Conservation (phyloP, 2,888 invertebrate species). For the Agapetus fuscipes region DNA sequence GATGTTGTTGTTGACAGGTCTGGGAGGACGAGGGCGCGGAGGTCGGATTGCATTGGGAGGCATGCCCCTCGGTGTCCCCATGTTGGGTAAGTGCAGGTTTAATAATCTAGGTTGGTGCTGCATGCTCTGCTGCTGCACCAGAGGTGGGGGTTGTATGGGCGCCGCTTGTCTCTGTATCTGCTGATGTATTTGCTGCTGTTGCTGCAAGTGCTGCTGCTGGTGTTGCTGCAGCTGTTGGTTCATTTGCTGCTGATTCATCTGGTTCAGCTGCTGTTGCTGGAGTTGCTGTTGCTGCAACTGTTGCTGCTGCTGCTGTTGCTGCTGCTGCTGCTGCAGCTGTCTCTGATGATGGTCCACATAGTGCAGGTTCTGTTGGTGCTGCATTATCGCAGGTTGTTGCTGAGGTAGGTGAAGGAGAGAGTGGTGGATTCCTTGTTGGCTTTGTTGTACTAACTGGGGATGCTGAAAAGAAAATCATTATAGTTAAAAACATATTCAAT, state of each 20-base stretch:
- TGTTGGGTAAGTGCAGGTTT: too few species aligned
- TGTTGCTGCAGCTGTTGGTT: constrained; percentile 24
- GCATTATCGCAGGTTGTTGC: constrained; percentile 15
- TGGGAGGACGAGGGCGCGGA: neutral
- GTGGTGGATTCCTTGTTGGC: constrained; percentile 11
- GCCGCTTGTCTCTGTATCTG: constrained; percentile 25
- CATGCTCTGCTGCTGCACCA: constrained; percentile 27
- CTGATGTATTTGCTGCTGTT: constrained; percentile 30
- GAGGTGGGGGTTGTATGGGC: constrained; percentile 28
- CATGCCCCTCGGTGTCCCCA: too few species aligned
- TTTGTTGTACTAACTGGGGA: constrained; percentile 15
- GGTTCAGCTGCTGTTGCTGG: constrained; percentile 32
- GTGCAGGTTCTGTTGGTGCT: constrained; percentile 16
- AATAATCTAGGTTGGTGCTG: too few species aligned
- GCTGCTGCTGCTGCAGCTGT: constrained; percentile 21
- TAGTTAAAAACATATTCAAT: neutral
- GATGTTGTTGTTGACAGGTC: neutral
- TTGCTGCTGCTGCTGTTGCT: constrained; percentile 12
- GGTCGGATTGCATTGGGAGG: too few species aligned
- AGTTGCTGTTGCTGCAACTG: constrained; percentile 14
- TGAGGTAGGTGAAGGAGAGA: constrained; percentile 22
- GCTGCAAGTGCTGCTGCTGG: constrained; percentile 29
- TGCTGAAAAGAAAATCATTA: constrained; percentile 24
- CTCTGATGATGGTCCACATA: constrained; percentile 26
- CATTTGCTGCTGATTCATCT: constrained; percentile 22